phyloP scores from a whole-genome alignment of 1,140 invertebrate genomes.

The Bombyx mori region ASM3026992v2 NC_085116.1:10130001-10130500 shows the following conservation, averaged over 20 bases:
- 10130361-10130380: too few relatives aligned
- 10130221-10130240: slow-evolving; percentile 15
- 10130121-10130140: slow-evolving; percentile 4
- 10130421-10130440: too few relatives aligned
- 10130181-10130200: slow-evolving; percentile 5
- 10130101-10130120: slow-evolving; percentile 6
- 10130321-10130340: too few relatives aligned
- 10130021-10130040: background rate
- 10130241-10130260: slow-evolving; percentile 13
- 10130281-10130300: slow-evolving; percentile 15
- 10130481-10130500: too few relatives aligned
- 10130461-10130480: too few relatives aligned
- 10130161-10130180: slow-evolving; percentile 1
- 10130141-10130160: background rate
- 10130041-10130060: slow-evolving; percentile 2
- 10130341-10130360: too few relatives aligned
- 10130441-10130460: too few relatives aligned
- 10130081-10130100: slow-evolving; percentile 6
- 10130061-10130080: slow-evolving; percentile 4
- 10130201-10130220: slow-evolving; percentile 8
- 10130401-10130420: too few relatives aligned
- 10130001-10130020: background rate
- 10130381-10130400: too few relatives aligned
- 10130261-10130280: slow-evolving; percentile 11
- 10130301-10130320: slow-evolving; percentile 2